Evolutionary conservation across 2,113 vertebrate genomes (phyloP).

Genomic region (Chaenogobius annularis): DNA sequence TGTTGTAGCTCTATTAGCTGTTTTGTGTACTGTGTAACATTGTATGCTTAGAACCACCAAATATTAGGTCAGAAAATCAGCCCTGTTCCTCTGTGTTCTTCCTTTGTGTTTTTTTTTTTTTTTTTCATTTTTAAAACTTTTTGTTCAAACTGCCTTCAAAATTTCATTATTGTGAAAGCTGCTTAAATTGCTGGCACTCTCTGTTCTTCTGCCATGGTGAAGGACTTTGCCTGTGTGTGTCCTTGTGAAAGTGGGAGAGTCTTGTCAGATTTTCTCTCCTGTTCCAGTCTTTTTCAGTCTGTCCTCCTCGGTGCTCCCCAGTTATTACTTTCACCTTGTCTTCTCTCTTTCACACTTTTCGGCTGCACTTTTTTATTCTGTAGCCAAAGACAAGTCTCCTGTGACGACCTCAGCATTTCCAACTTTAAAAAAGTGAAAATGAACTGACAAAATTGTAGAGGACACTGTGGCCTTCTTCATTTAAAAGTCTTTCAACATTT

Average conservation of each 20-base stretch:
- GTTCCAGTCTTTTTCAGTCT: not conserved
- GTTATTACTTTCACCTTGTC: not conserved
- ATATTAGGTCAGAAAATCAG: not conserved
- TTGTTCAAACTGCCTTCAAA: slow-evolving; percentile 4
- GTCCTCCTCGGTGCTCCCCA: not conserved
- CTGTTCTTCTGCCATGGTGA: not conserved
- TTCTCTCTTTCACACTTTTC: slow-evolving; percentile 5
- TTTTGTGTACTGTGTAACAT: too few species aligned
- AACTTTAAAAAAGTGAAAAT: not conserved
- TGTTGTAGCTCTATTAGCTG: too few species aligned
- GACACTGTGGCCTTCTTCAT: not conserved
- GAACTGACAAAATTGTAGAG: not conserved
- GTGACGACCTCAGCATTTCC: not conserved
- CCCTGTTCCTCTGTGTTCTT: not conserved
- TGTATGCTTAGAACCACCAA: too few species aligned
- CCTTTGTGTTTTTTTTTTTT: not conserved
- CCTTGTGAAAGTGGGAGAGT: not conserved
- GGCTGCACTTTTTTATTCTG: slow-evolving; percentile 3
- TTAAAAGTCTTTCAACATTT: not conserved
- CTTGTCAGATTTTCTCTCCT: not conserved
- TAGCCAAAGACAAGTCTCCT: not conserved
- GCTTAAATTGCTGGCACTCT: not conserved
- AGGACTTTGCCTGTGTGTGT: not conserved
- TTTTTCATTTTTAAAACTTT: not conserved
- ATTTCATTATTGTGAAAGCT: not conserved